Percentiles rank a stretch among this genome's conserved stretches.
Conservation (phyloP, 2,113 vertebrate species). For the Orientallactaga bullata region DNA sequence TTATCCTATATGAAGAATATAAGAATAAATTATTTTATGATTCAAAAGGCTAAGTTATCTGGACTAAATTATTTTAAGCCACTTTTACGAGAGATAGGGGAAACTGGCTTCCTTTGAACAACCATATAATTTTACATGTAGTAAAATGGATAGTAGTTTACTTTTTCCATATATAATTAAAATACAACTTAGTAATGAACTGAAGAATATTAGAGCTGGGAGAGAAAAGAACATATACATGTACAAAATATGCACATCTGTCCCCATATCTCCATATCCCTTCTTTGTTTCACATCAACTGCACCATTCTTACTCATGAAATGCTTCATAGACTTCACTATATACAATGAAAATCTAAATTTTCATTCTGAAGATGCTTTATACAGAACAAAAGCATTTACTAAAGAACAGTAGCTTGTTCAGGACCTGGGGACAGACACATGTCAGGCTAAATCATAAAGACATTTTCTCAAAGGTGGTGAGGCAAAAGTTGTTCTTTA, state of each 20-base stretch:
- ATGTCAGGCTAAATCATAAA: background rate
- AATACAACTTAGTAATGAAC: background rate
- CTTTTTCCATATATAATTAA: background rate
- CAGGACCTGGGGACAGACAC: background rate
- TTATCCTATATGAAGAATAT: background rate
- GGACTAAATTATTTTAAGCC: background rate
- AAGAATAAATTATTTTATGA: background rate
- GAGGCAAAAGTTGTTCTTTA: background rate
- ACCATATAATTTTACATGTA: background rate
- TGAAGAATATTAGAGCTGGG: background rate
- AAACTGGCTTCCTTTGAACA: constrained; percentile 35
- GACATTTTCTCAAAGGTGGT: background rate
- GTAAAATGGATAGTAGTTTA: background rate
- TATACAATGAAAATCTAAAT: constrained; percentile 9
- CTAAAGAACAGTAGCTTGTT: background rate
- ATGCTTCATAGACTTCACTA: background rate
- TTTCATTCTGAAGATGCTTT: constrained; percentile 3
- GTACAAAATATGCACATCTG: background rate
- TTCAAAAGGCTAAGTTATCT: background rate
- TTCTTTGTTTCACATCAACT: background rate
- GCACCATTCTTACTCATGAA: background rate
- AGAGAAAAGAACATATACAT: background rate
- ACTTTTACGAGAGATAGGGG: constrained; percentile 16
- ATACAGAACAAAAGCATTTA: too few relatives aligned
- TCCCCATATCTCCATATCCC: too few relatives aligned